Evolutionary conservation across 2,888 invertebrate species (phyloP), one percentile per base, ranked within the genome.

Genomic region (Ferdinandea cuprea): DNA sequence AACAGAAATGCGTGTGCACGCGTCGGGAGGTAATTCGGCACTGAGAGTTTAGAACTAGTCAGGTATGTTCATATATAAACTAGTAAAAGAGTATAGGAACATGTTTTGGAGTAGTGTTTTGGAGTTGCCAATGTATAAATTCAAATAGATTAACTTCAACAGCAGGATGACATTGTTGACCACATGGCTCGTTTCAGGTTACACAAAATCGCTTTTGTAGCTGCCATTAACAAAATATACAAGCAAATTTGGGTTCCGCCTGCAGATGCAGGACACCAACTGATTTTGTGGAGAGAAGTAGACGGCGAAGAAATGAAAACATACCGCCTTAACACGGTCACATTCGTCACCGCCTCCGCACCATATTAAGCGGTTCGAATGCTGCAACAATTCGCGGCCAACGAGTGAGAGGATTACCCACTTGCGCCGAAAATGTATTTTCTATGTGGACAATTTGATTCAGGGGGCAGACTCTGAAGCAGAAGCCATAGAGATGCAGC

Each of bases 341-440:
- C n/a, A n/a, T n/a, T n/a, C n/a, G n/a, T n/a, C n/a, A n/a, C n/a
- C n/a, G n/a, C n/a, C n/a, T 25, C 37, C 2, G 44, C 44, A n/a
- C 59, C 30, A 44, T 59, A 59, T 44, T 17, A 44, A 50, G 50
- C 65, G 13, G 15, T 65, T 40, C 59, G 42, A 0, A 58, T 40
- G 1, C 58, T 58, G 13, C 58, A 58, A 25, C 42, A 58, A 58
- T 28, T 58, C n/a, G 32, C 32, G 32, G 11, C 32, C n/a, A 32
- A 52, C 35, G 52, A 40, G 11, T 25, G 40, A 9, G 37, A 56
- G 11, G 40, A 37, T 13, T 40, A 56, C 35, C 40, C 37, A 5
- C 21, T 56, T 11, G 40, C 56, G 21, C 40, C 13, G n/a, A 35
- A 32, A 52, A 52, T 35, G 17, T 1, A 52, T 25, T 25, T 56